A percentile compares a stretch with the other conserved stretches of the same genome.
These are phyloP conservation scores for Myopa tessellatipennis DNA, from an alignment of 2,888 invertebrate genomes.

Conservation along the genomic window DNA sequence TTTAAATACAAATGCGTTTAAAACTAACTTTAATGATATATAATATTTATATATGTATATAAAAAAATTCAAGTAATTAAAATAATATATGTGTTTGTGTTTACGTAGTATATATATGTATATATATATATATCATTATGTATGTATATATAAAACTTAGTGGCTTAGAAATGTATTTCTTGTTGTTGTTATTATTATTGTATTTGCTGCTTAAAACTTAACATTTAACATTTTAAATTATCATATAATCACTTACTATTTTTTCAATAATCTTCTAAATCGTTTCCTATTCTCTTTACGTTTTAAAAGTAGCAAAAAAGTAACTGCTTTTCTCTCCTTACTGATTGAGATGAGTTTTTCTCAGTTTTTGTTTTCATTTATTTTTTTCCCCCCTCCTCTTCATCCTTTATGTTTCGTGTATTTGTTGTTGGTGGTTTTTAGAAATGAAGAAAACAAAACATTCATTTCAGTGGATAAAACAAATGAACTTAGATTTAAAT, in stretches of 20 bases:
- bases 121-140: slow-evolving; percentile 1
- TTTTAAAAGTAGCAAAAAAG: slow-evolving; percentile 6
- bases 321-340: not conserved
- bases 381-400: no score
- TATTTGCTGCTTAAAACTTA: slow-evolving; percentile 37
- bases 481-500: not conserved
- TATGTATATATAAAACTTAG: slow-evolving; percentile 8
- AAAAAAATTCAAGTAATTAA: slow-evolving; percentile 19
- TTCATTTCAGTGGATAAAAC: not conserved
- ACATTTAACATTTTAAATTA: slow-evolving; percentile 27
- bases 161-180: slow-evolving; percentile 16
- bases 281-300: not conserved
- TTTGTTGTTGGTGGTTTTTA: not conserved
- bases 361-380: no score
- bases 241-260: slow-evolving; percentile 18
- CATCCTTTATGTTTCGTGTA: no score
- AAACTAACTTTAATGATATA: slow-evolving; percentile 14
- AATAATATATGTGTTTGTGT: slow-evolving; percentile 38
- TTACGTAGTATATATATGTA: slow-evolving; percentile 34
- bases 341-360: not conserved
- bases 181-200: not conserved
- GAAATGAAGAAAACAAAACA: slow-evolving; percentile 12
- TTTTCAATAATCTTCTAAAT: slow-evolving; percentile 8
- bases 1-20: slow-evolving; percentile 21
- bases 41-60: not conserved